phyloP scores from a whole-genome alignment of 1,140 invertebrate species.

The Cydia strobilella region DNA sequence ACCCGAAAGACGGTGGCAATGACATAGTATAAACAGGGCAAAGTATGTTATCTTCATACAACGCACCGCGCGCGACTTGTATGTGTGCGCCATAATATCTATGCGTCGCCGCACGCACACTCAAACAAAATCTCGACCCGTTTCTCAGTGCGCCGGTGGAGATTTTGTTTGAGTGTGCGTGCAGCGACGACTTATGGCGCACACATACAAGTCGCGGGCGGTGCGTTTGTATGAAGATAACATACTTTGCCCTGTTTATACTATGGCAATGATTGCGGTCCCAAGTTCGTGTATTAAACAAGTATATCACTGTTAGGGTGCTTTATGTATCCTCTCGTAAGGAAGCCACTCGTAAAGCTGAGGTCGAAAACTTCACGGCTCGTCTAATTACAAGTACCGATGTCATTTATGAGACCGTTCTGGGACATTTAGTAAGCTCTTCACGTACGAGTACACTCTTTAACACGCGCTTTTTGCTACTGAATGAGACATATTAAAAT shows the following conservation, averaged over 20 bases:
- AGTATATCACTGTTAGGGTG: constrained; percentile 11
- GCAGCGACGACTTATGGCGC: too few species aligned
- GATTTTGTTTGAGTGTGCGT: too few species aligned
- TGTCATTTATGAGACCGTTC: constrained; percentile 17
- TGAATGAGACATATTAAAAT: not conserved
- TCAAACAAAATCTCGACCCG: too few species aligned
- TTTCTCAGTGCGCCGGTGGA: too few species aligned
- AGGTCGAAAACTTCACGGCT: constrained; percentile 13
- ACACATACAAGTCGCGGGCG: too few species aligned
- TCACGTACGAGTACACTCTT: not conserved
- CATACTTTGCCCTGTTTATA: too few species aligned
- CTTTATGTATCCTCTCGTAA: constrained; percentile 36
- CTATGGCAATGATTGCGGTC: not conserved
- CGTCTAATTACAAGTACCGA: constrained; percentile 40
- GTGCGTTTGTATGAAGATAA: too few species aligned
- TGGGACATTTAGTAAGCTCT: not conserved
- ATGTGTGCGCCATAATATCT: too few species aligned
- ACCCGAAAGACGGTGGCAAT: not conserved
- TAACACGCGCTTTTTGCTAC: constrained; percentile 21
- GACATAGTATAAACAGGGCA: too few species aligned
- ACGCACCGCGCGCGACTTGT: too few species aligned
- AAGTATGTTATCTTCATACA: too few species aligned
- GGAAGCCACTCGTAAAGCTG: constrained; percentile 34
- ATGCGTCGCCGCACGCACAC: too few species aligned
- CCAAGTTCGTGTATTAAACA: constrained; percentile 12